Conservation (phyloP, 1,140 invertebrate genomes). For the Camponotus pennsylvanicus region DNA sequence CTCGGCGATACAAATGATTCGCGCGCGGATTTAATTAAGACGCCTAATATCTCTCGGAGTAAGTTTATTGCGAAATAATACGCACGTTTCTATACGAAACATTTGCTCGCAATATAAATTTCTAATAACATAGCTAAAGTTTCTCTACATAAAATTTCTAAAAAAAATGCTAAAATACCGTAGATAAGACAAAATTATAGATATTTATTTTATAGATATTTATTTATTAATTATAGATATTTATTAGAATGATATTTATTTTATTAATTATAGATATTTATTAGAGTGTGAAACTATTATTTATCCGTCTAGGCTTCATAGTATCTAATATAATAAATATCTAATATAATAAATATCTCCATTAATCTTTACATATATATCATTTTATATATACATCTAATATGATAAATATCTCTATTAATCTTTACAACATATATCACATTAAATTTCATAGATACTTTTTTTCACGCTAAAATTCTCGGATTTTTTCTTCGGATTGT, state of each 20-base stretch:
- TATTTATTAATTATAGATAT: background rate
- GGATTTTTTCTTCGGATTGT: background rate
- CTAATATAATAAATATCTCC: too few relatives aligned
- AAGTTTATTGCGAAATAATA: slow-evolving; percentile 31
- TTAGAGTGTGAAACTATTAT: background rate
- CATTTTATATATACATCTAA: background rate
- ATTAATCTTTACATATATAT: too few relatives aligned
- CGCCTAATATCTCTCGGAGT: background rate
- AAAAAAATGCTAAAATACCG: background rate
- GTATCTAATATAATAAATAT: background rate
- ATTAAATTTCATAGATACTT: background rate
- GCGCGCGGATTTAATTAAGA: slow-evolving; percentile 35
- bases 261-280: background rate
- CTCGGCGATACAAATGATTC: slow-evolving; percentile 31
- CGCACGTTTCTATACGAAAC: background rate
- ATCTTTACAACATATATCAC: background rate
- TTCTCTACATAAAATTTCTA: background rate
- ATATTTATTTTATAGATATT: too few relatives aligned
- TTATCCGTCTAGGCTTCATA: background rate
- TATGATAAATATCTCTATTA: background rate
- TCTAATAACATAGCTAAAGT: background rate
- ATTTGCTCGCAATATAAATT: background rate
- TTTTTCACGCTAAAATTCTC: background rate
- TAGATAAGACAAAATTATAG: background rate
- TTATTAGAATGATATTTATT: background rate